A percentile compares a stretch with the other conserved stretches of the same genome.
Evolutionary conservation across 2,113 vertebrate genomes (phyloP).

Genomic region (Clarias gariepinus): DNA sequence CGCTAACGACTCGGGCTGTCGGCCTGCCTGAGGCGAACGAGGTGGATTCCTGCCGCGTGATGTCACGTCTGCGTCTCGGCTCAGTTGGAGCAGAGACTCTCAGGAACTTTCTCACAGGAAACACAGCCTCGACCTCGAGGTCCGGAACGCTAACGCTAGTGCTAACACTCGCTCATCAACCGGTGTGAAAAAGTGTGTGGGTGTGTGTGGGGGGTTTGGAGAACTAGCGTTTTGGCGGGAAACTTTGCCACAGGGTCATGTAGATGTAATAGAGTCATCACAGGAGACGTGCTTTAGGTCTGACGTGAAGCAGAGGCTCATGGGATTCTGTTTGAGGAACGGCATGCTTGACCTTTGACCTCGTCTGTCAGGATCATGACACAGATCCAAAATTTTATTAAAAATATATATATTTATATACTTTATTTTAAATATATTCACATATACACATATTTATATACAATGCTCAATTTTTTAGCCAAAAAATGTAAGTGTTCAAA

Average conservation of each 20-base stretch:
- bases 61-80: conserved; percentile 38
- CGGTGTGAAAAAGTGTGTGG: too few relatives aligned
- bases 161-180: neutral
- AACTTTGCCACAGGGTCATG: neutral
- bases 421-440: too few relatives aligned
- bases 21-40: neutral
- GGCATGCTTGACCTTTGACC: conserved; percentile 23
- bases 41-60: conserved; percentile 36
- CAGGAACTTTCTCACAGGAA: neutral
- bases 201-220: too few relatives aligned
- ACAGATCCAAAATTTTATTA: neutral
- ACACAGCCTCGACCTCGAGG: neutral
- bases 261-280: conserved; percentile 11
- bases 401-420: too few relatives aligned
- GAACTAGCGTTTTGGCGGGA: neutral
- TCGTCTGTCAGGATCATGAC: neutral
- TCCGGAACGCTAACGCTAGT: neutral
- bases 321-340: conserved; percentile 23
- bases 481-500: too few relatives aligned
- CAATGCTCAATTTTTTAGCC: too few relatives aligned
- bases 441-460: too few relatives aligned
- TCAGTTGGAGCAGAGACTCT: conserved; percentile 4
- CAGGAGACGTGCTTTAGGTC: too few relatives aligned
- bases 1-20: neutral
- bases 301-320: too few relatives aligned